Evolutionary conservation across 2,113 vertebrate genomes (phyloP).

Genomic region (Sceloporus undulatus): DNA sequence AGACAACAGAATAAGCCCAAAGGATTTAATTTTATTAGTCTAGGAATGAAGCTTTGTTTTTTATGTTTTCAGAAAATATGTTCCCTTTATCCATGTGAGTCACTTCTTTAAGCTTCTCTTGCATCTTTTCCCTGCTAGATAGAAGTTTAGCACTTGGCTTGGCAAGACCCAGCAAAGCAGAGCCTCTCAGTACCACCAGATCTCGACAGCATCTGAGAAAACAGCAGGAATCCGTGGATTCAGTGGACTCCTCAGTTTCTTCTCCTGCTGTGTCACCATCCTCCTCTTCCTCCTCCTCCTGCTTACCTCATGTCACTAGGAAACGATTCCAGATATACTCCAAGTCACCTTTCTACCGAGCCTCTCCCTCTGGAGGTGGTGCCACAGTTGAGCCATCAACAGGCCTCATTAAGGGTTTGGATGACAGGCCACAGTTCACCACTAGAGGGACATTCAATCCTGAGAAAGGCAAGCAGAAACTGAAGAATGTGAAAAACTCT

Average conservation of each 20-base stretch:
- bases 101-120: background rate
- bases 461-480: constrained; percentile 93
- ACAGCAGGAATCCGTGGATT: constrained; percentile 84
- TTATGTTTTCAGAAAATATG: background rate
- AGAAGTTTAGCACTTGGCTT: constrained; percentile 79
- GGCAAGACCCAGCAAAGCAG: constrained; percentile 77
- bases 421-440: constrained; percentile 89
- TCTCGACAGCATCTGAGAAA: constrained; percentile 75
- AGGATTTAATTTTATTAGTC: background rate
- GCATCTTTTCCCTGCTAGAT: constrained; percentile 75
- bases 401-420: constrained; percentile 66
- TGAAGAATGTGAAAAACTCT: constrained; percentile 86
- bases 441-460: constrained; percentile 94
- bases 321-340: constrained; percentile 90
- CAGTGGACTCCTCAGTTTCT: constrained; percentile 74
- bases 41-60: background rate
- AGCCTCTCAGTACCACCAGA: constrained; percentile 73
- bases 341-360: constrained; percentile 85
- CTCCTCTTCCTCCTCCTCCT: constrained; percentile 79
- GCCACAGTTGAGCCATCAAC: constrained; percentile 66
- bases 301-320: constrained; percentile 78
- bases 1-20: background rate
- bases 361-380: constrained; percentile 53
- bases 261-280: constrained; percentile 79
- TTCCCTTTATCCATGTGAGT: background rate